Conservation (phyloP, 2,888 invertebrate genomes). For the Agriopis marginaria region DNA sequence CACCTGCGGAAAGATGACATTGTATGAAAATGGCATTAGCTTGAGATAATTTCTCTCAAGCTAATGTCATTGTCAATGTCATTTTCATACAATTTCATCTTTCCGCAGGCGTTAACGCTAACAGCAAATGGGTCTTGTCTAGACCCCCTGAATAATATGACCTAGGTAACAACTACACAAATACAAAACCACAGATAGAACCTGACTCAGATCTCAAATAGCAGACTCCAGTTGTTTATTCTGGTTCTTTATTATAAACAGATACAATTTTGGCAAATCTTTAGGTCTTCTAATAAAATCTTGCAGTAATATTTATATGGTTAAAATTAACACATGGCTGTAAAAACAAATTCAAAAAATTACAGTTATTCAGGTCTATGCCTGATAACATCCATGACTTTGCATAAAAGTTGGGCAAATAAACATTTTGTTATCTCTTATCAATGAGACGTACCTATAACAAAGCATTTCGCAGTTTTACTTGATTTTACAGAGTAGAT, state of each 20-base stretch:
- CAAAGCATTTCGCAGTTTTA: conserved; percentile 1
- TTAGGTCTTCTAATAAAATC: neutral
- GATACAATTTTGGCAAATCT: neutral
- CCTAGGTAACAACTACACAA: neutral
- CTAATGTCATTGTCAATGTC: no score
- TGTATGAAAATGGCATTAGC: no score
- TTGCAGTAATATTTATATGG: neutral
- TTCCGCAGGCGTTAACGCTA: no score
- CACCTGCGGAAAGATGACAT: no score
- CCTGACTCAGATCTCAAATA: neutral
- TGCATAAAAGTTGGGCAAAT: conserved; percentile 15
- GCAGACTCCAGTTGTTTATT: neutral
- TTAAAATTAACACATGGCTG: neutral
- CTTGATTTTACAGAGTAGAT: neutral
- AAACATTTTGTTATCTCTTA: conserved; percentile 24
- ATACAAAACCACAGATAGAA: neutral
- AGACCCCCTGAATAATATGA: neutral
- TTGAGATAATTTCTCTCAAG: no score
- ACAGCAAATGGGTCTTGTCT: no score
- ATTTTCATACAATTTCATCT: no score
- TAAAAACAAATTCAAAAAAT: conserved; percentile 5
- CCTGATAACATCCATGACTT: conserved; percentile 18
- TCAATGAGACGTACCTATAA: conserved; percentile 9
- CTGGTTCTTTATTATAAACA: no score
- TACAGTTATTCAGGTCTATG: conserved; percentile 13